Evolutionary conservation across 2,797 vertebrate species (phyloP), one percentile per base, ranked within the genome.

Genomic region (Channallabes apus): DNA sequence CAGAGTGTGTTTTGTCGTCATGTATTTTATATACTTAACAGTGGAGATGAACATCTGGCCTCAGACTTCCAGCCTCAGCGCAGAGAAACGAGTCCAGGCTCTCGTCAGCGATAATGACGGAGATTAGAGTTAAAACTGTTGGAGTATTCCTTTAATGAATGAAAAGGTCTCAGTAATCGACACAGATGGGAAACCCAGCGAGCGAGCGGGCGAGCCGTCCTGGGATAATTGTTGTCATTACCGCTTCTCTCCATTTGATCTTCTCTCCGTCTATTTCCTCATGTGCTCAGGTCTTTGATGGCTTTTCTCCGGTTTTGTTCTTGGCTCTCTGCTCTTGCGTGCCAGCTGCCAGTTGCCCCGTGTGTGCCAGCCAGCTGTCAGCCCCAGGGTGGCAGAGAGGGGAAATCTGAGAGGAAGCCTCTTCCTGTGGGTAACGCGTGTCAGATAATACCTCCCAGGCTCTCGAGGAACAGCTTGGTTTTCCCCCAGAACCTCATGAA

Each of bases 281-380:
- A n/a, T 54, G 56, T 62, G 54, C 46, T 73, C 15, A 0, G 1
- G 35, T 58, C 7, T 22, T 59, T 35, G 71, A 61, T 81, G 58
- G n/a, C 71, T 80, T 51, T 82, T 69, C 51, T 35, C 51, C 38
- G 29, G 56, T 77, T 59, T 59, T 24, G 56, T 58, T 77, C 75
- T 59, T 59, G 56, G 75, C 75, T 35, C 56, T n/a, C 29, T 61
- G 32, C 76, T 77, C 82, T 76, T 88, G 82, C 12, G 14, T 85
- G 85, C 88, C 85, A 85, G 85, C 85, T 87, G 88, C 87, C 73
- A 68, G 83, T 85, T 87, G 85, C 84, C 86, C 85, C 56, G 22
- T 84, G 86, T 83, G 80, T 87, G 85, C 82, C 75, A 84, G 85
- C 73, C 88, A 87, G 86, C 90, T 86, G 89, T 81, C 87, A 72